A percentile compares a stretch with the other conserved stretches of the same genome.
Conservation (phyloP, 2,113 vertebrate genomes). For the Semnornis frantzii region DNA sequence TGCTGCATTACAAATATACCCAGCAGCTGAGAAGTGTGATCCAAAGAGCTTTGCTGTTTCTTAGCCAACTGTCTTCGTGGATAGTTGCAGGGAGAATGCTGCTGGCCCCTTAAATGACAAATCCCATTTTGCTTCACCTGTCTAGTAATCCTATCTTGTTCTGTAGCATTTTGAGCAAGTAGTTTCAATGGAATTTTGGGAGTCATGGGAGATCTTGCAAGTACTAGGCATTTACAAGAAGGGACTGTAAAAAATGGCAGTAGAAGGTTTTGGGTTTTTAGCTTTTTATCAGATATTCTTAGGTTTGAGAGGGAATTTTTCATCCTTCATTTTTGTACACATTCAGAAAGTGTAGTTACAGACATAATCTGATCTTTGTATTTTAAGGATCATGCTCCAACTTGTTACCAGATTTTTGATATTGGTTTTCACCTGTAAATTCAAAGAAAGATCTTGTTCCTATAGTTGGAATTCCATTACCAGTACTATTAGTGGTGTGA, state of each 20-base stretch:
- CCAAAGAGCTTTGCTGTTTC: conserved; percentile 28
- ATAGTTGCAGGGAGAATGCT: background rate
- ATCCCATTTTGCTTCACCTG: background rate
- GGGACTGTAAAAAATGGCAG: background rate
- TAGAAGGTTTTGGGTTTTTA: background rate
- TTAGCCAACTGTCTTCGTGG: conserved; percentile 48
- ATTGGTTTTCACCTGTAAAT: background rate
- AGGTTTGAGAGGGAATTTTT: background rate
- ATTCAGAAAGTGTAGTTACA: background rate
- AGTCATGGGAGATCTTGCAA: background rate
- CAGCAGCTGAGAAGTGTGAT: conserved; percentile 63
- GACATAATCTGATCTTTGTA: background rate
- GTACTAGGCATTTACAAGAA: background rate
- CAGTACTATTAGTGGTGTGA: background rate
- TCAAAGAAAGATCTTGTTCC: background rate
- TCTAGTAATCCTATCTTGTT: background rate
- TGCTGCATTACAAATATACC: conserved; percentile 61
- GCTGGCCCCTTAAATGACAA: background rate
- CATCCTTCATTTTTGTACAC: background rate
- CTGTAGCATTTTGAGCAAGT: background rate
- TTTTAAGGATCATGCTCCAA: background rate
- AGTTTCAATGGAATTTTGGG: background rate
- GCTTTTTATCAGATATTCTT: background rate
- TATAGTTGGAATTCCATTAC: conserved; percentile 8
- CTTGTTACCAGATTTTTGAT: background rate